Percentiles rank a stretch among this genome's conserved stretches.
Evolutionary conservation across 2,797 vertebrate species (phyloP).

Genomic region (Phrynocephalus guinanensis): DNA sequence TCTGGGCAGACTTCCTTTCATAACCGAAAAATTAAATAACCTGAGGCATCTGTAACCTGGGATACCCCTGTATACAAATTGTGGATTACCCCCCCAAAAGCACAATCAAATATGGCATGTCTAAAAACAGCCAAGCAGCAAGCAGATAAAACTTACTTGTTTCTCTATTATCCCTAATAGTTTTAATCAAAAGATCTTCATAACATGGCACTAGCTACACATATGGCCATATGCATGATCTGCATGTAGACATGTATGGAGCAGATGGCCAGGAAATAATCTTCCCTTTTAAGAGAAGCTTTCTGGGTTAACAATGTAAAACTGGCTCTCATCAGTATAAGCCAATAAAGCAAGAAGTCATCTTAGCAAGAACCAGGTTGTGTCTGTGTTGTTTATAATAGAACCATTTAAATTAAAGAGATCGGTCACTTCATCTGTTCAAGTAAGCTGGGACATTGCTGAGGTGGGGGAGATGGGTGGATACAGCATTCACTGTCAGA

Average conservation of each 20-base stretch:
- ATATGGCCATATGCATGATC: background rate
- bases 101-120: background rate
- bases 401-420: background rate
- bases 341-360: background rate
- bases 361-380: background rate
- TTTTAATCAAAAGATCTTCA: background rate
- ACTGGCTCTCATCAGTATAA: background rate
- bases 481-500: background rate
- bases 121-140: background rate
- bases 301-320: constrained; percentile 2
- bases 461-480: too few species aligned
- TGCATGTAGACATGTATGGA: background rate
- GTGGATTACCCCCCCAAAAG: background rate
- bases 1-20: too few species aligned
- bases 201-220: background rate
- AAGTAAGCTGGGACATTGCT: background rate
- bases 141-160: background rate
- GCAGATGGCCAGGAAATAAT: background rate
- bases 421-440: background rate
- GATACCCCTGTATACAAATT: background rate
- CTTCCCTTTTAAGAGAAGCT: constrained; percentile 3
- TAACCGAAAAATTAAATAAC: too few species aligned
- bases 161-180: background rate
- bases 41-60: too few species aligned
- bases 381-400: background rate